Evolutionary conservation across 2,888 invertebrate species (phyloP), one percentile per base, ranked within the genome.

Genomic region (Conchocele bisecta): DNA sequence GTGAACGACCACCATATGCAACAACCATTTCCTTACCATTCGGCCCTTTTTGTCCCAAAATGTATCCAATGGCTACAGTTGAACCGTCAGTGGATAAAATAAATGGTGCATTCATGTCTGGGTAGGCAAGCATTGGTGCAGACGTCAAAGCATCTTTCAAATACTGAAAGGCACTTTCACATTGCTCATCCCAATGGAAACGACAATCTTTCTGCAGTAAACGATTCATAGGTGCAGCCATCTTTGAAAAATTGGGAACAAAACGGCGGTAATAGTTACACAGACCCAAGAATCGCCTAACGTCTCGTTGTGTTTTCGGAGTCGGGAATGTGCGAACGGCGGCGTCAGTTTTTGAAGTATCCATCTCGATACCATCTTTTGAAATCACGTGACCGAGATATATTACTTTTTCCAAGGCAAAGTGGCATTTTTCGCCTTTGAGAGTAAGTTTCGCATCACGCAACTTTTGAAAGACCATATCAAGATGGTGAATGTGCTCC

Each of bases 251-350:
- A 9, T 64, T 46, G 22, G 56, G 29, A 17, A 75, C 70, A 63
- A 80, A 78, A 24, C 42, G 46, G 17, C 78, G 64, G 31, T 80
- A 78, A 31, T 75, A 75, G 22, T 75, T 68, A 20, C 66, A 60
- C 15, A 73, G 54, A 1, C 79, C 73, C 11, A 82, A 39, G 24
- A 75, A 66, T 37, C 67, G 63, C 44, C 74, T 33, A 3, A 70
- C 48, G 5, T 61, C 22, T 17, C 13, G 26, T 15, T 37, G 28
- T 26, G 20, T 42, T 42, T n/a, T 42, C 6, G 39, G 33, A 39
- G 9, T 26, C 28, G 54, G 54, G 17, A 22, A 54, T 3, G n/a
- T 4, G 11, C 17, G 20, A 7, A 54, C 28, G 15, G 3, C 17
- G 6, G 3, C 17, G 6, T 59, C 57, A 15, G 46, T 59, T 24